These are phyloP conservation scores for Hippocampus comes DNA, from an alignment of 2,113 vertebrate species.

Conservation along the genomic window DNA sequence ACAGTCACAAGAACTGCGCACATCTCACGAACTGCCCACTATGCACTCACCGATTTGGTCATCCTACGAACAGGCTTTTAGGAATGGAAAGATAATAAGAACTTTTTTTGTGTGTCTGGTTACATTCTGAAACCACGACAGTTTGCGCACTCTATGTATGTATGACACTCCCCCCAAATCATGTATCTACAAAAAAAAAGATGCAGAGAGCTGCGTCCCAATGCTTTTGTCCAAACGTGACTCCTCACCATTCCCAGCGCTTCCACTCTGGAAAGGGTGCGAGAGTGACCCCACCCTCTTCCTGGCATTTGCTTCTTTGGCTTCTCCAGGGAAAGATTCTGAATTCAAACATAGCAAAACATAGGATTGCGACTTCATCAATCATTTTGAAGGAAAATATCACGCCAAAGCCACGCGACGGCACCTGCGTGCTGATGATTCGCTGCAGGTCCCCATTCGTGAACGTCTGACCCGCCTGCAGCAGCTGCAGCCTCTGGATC, in stretches of 20 bases:
- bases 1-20: neutral
- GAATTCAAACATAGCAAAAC: neutral
- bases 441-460: constrained; percentile 67
- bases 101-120: neutral
- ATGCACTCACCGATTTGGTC: constrained; percentile 74
- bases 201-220: neutral
- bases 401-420: neutral
- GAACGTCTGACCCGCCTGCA: constrained; percentile 78
- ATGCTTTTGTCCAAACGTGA: neutral
- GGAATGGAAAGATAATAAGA: constrained; percentile 13
- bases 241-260: constrained; percentile 78
- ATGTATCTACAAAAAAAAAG: too few species aligned
- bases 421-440: constrained; percentile 74
- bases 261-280: constrained; percentile 84
- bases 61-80: constrained; percentile 73
- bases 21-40: constrained; percentile 9
- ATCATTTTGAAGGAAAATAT: neutral
- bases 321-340: constrained; percentile 78
- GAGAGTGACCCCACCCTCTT: constrained; percentile 84
- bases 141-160: too few species aligned
- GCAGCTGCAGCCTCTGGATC: constrained; percentile 79
- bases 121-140: neutral
- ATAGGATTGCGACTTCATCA: too few species aligned
- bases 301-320: constrained; percentile 80
- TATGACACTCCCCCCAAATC: too few species aligned